Base-by-base conservation (phyloP, 2,797 vertebrate species). In the Gorsachius magnificus region DNA sequence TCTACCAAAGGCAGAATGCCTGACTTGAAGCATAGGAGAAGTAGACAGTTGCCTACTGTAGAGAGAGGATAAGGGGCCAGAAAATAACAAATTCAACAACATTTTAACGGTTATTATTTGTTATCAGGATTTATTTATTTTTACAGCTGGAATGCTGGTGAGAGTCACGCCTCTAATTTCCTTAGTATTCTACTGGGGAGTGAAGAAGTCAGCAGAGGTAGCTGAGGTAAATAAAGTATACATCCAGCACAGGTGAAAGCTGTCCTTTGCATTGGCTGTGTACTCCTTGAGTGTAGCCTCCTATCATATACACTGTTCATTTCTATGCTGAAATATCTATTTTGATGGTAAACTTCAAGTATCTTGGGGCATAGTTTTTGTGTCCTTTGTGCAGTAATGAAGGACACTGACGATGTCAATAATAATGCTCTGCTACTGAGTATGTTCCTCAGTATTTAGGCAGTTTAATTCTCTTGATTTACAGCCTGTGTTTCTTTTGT, bases 381-480 rank as follows among this genome's bases (percentile, higher is more conserved):
- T 45, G 36, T 64, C 61, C 53, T 87, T 81, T 54, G 16, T 75
- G 36, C 31, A 80, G 26, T 28, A 85, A 72, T 25, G 72, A 82
- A 88, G 50, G 50, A 66, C 70, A 56, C 10, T n/a, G 26, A 60
- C 7, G 4, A 57, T 68, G 63, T 81, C 18, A 2, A 48, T 83
- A 57, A 53, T 75, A 63, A 90, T 80, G 88, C 7, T 72, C 50
- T 79, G n/a, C 33, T 89, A 28, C 56, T 58, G 36, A 63, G 25
- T 43, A 71, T 14, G 24, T 51, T 89, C 54, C 29, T 75, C 83
- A 51, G 65, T 51, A 85, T 80, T 83, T 87, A 83, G 56, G 19
- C 63, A 84, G 61, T 50, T 83, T 91, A 88, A 94, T 71, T 58
- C 26, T 90, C 68, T 89, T 93, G 35, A 64, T 94, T 92, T 87